Evolutionary conservation across 2,888 invertebrate species (phyloP).

Genomic region (Xanthorhoe spadicearia): DNA sequence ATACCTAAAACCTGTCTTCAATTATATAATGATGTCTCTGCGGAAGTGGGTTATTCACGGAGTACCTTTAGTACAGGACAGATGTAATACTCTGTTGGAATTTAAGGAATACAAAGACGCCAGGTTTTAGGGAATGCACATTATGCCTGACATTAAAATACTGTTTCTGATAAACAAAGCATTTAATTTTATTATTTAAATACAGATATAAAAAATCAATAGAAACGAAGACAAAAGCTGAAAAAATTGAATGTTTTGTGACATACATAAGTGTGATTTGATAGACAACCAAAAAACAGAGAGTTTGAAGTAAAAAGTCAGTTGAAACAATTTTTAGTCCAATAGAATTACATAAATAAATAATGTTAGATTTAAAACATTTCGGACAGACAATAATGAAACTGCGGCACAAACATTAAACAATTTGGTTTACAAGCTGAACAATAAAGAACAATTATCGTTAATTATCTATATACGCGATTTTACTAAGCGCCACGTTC

Average conservation of each 20-base stretch:
- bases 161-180: no score
- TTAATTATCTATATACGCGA: slow-evolving; percentile 69
- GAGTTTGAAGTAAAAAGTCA: no score
- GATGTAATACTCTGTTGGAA: slow-evolving; percentile 1
- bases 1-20: slow-evolving; percentile 60
- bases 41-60: slow-evolving; percentile 73
- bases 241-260: no score
- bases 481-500: slow-evolving; percentile 57
- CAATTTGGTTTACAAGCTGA: slow-evolving; percentile 55
- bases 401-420: slow-evolving; percentile 50
- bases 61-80: slow-evolving; percentile 47
- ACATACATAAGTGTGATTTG: no score
- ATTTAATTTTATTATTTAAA: no score
- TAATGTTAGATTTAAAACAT: neutral
- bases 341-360: neutral
- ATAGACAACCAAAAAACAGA: no score
- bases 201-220: no score
- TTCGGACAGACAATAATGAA: slow-evolving; percentile 36
- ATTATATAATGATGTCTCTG: slow-evolving; percentile 68
- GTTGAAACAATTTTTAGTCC: neutral
- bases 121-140: no score
- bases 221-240: no score
- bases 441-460: slow-evolving; percentile 68
- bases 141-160: no score
- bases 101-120: neutral